A percentile compares a stretch with the other conserved stretches of the same genome.
Evolutionary conservation across 2,797 vertebrate species (phyloP).

Genomic region (Hozukius guyotensis): DNA sequence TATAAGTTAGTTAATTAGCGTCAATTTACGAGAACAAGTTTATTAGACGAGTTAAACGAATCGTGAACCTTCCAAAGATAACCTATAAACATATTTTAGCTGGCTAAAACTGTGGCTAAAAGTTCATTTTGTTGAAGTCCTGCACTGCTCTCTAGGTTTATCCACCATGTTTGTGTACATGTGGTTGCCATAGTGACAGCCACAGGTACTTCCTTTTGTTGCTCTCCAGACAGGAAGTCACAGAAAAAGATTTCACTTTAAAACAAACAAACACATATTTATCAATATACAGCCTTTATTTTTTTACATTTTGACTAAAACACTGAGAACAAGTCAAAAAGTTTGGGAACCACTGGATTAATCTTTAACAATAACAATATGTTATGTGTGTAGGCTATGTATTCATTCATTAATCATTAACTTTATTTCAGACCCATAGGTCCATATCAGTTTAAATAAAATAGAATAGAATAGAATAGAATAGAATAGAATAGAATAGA

Average conservation of each 20-base stretch:
- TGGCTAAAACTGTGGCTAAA: not conserved
- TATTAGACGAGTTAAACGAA: not conserved
- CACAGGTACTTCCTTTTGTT: not conserved
- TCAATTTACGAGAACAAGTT: not conserved
- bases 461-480: no score
- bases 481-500: no score
- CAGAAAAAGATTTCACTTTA: not conserved
- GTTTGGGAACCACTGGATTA: not conserved
- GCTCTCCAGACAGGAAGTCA: not conserved
- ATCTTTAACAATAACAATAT: not conserved
- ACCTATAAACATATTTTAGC: not conserved
- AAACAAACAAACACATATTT: not conserved
- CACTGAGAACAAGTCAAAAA: no score
- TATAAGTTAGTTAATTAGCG: not conserved
- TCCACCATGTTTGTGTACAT: conserved; percentile 55
- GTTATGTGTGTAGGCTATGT: not conserved
- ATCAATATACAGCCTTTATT: not conserved
- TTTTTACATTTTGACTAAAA: not conserved
- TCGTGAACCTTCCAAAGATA: no score
- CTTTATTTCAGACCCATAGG: no score
- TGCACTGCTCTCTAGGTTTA: not conserved
- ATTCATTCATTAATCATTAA: no score
- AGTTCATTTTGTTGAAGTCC: not conserved
- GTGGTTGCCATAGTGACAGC: conserved; percentile 69
- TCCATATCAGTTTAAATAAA: no score